A percentile compares a stretch with the other conserved stretches of the same genome.
phyloP scores from a whole-genome alignment of 2,888 invertebrate species.

The Tyria jacobaeae region DNA sequence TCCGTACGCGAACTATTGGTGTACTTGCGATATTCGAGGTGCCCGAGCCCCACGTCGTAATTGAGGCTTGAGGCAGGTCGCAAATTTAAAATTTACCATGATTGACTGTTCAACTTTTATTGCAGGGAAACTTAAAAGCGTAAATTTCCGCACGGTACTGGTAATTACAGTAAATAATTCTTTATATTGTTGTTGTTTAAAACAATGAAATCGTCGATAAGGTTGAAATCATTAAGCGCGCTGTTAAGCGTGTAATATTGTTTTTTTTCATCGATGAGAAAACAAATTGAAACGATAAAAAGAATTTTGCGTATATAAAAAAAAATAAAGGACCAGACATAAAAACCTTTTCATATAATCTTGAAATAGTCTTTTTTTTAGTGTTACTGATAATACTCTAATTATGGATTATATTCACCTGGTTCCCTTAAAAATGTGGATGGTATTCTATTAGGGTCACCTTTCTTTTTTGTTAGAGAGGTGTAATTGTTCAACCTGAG shows the following conservation, averaged over 20 bases:
- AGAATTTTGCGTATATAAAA: constrained; percentile 30
- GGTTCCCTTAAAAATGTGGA: constrained; percentile 52
- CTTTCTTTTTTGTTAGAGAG: constrained; percentile 69
- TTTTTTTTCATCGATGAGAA: neutral
- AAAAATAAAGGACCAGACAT: too few species aligned
- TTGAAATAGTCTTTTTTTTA: constrained; percentile 42
- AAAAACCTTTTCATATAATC: constrained; percentile 13
- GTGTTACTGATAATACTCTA: constrained; percentile 61
- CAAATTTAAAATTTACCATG: constrained; percentile 81
- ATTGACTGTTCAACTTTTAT: constrained; percentile 77
- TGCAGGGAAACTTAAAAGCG: constrained; percentile 65
- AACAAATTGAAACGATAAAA: constrained; percentile 7
- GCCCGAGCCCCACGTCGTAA: constrained; percentile 69
- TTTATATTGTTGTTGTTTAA: constrained; percentile 70
- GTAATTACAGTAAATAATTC: constrained; percentile 62
- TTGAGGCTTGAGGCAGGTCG: constrained; percentile 79
- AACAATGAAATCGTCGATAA: constrained; percentile 60
- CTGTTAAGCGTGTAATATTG: constrained; percentile 32
- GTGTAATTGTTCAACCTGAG: constrained; percentile 83
- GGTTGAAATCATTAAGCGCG: constrained; percentile 27
- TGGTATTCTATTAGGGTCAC: constrained; percentile 70
- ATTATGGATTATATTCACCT: constrained; percentile 69
- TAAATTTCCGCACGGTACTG: constrained; percentile 63
- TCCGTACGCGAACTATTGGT: constrained; percentile 71
- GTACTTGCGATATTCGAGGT: constrained; percentile 66